A percentile compares a stretch with the other conserved stretches of the same genome.
Evolutionary conservation across 2,113 vertebrate genomes (phyloP).

Genomic region (Gallinago paraguaiae): DNA sequence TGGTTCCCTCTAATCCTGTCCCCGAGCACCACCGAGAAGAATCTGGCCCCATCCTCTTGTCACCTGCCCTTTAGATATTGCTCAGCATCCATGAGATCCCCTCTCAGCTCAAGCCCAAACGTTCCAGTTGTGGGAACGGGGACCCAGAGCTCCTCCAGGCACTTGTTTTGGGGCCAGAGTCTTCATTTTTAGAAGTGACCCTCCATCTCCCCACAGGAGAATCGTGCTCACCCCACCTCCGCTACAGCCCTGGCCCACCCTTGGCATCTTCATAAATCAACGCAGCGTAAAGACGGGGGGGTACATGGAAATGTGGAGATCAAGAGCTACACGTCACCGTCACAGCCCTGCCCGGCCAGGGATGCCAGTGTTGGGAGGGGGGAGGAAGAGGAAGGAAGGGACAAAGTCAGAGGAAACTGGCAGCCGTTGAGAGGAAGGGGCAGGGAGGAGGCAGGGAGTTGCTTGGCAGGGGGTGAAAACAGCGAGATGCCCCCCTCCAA

Average conservation of each 20-base stretch:
- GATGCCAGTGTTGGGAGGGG: accelerated
- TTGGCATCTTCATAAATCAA: background rate
- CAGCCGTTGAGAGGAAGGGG: background rate
- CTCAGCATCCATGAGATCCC: background rate
- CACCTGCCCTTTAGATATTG: background rate
- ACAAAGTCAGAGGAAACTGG: background rate
- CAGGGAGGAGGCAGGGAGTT: background rate
- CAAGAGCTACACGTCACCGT: background rate
- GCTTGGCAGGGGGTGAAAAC: background rate
- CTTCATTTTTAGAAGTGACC: background rate
- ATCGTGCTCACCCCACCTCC: accelerated
- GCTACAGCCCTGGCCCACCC: background rate
- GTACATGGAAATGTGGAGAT: background rate
- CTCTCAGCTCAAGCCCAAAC: background rate
- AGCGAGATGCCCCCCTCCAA: background rate
- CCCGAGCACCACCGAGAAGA: background rate
- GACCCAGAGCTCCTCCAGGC: background rate
- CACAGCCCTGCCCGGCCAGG: background rate
- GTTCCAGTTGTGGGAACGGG: accelerated
- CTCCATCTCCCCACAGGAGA: background rate
- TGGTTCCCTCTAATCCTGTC: too few relatives aligned
- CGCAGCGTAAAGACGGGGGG: background rate
- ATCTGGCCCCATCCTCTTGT: background rate
- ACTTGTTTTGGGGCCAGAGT: background rate
- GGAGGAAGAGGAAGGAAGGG: background rate